Base-by-base conservation (phyloP, 2,888 invertebrate species). In the Alitta virens region DNA sequence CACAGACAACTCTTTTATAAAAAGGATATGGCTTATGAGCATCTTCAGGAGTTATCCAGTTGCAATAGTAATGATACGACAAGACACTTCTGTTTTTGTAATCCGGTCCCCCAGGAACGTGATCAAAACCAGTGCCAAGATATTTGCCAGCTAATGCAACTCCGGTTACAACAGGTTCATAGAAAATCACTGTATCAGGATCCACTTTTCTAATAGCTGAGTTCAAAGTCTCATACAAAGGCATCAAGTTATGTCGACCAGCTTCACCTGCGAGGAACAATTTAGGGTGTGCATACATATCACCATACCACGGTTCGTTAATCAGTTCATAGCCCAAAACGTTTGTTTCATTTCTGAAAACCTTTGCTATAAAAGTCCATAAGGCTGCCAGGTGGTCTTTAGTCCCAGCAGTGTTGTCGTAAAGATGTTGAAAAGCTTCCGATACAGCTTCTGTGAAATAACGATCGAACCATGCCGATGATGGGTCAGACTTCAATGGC, bases 91-190 rank as follows among this genome's bases (percentile, higher is more conserved):
- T 56, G 46, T 71, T 64, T 1, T 16, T 24, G 51, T 66, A 68
- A 16, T 43, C 61, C 38, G 59, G 38, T 2, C 72, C 72, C 2
- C 75, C 75, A 2, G 75, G 75, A 12, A 73, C 70, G 27, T 51
- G 54, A 9, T 52, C 38, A 62, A 75, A 75, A 5, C 75, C 75
- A 25, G 63, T 71, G n/a, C 75, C 74, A n/a, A 65, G 40, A 42
- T 55, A 52, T 12, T 54, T 55, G 21, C 67, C 68, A 27, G 66
- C 62, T 26, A 64, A 53, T 24, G 68, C 59, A 24, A 75, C 67
- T 1, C 70, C 74, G 72, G 72, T 74, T n/a, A 75, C 76, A 26
- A 75, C 73, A 16, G 75, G 75, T 60, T 75, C 75, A 60, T 72
- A 75, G 54, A 75, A 76, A 5, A 75, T 60, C 2, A 73, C 40